Evolutionary conservation across 2,113 vertebrate species (phyloP).

Genomic region (Athene cunicularia): DNA sequence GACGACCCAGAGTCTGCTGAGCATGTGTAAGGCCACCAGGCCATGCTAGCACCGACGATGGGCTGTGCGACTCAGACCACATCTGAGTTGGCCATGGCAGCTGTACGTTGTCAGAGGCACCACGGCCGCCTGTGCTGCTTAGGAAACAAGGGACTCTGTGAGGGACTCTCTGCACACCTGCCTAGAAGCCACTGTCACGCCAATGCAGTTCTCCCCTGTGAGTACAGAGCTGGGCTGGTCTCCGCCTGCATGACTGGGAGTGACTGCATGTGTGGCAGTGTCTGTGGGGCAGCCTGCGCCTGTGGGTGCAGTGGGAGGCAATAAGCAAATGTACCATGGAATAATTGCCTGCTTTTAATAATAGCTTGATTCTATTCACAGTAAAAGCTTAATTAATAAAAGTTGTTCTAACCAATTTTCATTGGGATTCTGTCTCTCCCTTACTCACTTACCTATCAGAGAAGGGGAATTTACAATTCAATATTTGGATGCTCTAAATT

Average conservation of each 20-base stretch:
- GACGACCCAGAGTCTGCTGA: background rate
- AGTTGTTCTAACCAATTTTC: background rate
- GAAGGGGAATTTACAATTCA: background rate
- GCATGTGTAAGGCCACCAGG: fast-evolving
- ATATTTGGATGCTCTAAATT: background rate
- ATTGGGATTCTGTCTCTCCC: background rate
- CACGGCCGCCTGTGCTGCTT: fast-evolving
- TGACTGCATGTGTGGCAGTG: fast-evolving
- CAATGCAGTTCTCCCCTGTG: fast-evolving
- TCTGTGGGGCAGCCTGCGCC: fast-evolving
- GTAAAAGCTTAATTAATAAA: background rate
- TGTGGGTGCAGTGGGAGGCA: fast-evolving
- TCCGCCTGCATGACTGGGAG: fast-evolving
- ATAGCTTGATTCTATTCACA: background rate
- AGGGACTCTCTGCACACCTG: background rate
- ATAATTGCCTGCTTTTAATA: background rate
- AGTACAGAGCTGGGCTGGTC: background rate
- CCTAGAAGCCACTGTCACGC: background rate
- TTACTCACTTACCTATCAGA: background rate
- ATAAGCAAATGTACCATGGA: fast-evolving
- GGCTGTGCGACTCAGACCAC: too few species aligned
- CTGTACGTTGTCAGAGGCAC: fast-evolving
- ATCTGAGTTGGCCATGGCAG: fast-evolving
- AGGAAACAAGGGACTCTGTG: fast-evolving
- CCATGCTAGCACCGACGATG: fast-evolving